These are phyloP conservation scores for Exephanes ischioxanthus DNA, from an alignment of 2,888 invertebrate species.

Conservation along the genomic window DNA sequence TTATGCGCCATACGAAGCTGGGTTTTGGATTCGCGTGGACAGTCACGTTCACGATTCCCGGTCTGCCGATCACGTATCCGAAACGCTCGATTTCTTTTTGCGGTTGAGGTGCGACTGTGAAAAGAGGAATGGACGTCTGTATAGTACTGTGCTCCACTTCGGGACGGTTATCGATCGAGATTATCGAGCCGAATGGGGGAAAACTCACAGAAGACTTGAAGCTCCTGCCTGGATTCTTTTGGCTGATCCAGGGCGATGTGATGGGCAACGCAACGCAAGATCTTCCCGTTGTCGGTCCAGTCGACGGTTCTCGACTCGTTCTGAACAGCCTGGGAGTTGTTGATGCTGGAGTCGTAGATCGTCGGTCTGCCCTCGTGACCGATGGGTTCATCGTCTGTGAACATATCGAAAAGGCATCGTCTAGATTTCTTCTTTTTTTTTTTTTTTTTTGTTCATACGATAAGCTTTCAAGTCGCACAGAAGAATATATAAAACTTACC, in stretches of 20 bases:
- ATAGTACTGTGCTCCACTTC: neutral
- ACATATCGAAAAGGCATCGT: neutral
- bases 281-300: conserved; percentile 89
- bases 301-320: conserved; percentile 88
- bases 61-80: conserved; percentile 90
- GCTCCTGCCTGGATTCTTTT: conserved; percentile 82
- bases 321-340: conserved; percentile 88
- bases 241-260: conserved; percentile 88
- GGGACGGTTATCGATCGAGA: neutral
- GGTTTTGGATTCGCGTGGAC: conserved; percentile 91
- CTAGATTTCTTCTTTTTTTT: neutral
- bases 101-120: conserved; percentile 88
- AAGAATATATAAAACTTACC: conserved; percentile 84
- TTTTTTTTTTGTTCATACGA: neutral
- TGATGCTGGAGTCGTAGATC: conserved; percentile 85
- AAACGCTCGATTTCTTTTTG: conserved; percentile 88
- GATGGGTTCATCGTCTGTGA: conserved; percentile 88
- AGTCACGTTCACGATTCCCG: conserved; percentile 91
- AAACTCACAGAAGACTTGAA: conserved; percentile 88
- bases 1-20: conserved; percentile 89
- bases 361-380: conserved; percentile 87
- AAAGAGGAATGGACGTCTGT: conserved; percentile 12
- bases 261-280: conserved; percentile 89
- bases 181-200: neutral
- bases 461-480: neutral